Conservation (phyloP, 2,113 vertebrate genomes). For the Morphnarchus princeps region DNA sequence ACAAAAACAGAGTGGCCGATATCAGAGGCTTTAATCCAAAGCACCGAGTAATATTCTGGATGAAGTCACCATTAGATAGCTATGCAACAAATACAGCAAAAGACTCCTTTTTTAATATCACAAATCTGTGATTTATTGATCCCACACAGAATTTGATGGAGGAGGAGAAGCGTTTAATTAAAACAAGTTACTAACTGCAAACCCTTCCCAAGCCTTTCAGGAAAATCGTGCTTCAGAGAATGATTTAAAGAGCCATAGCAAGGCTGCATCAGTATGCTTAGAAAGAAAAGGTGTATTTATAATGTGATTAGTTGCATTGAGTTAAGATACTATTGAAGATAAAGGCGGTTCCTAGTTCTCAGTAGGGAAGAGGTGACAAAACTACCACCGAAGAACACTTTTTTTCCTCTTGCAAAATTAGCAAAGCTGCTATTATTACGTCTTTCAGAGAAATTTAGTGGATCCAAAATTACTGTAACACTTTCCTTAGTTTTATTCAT, state of each 20-base stretch:
- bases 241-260: background rate
- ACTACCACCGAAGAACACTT: background rate
- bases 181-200: background rate
- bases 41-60: background rate
- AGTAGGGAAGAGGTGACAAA: background rate
- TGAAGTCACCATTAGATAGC: background rate
- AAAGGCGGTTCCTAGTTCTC: background rate
- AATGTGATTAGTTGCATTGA: background rate
- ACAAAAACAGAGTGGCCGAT: background rate
- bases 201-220: background rate
- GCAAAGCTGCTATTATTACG: background rate
- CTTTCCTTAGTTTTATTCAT: background rate
- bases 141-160: background rate
- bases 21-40: background rate
- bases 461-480: background rate
- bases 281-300: background rate
- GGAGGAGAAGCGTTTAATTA: slow-evolving; percentile 30
- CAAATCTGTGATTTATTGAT: slow-evolving; percentile 13
- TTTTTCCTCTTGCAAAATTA: background rate
- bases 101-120: background rate
- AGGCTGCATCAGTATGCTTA: background rate
- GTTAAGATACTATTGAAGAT: background rate
- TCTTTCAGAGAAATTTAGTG: background rate
- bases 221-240: background rate
- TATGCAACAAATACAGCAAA: background rate